Evolutionary conservation across 2,888 invertebrate genomes (phyloP).

Genomic region (Cacoxenus indagator): DNA sequence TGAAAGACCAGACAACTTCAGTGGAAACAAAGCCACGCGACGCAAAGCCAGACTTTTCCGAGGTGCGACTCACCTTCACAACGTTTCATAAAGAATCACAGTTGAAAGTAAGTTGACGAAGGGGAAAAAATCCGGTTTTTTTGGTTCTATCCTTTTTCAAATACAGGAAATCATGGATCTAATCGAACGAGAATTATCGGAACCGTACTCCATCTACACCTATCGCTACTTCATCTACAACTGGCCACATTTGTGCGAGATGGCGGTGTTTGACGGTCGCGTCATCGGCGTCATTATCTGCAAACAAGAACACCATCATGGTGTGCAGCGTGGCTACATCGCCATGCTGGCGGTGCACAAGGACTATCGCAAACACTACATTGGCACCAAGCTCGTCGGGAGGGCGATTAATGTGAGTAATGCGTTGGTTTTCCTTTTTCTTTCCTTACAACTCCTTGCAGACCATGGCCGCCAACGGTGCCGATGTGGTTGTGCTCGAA

Average conservation of each 20-base stretch:
- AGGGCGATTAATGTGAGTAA: conserved; percentile 37
- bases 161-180: conserved; percentile 24
- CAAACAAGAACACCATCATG: conserved; percentile 30
- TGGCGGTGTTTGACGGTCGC: conserved; percentile 40
- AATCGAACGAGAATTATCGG: conserved; percentile 44
- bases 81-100: not conserved
- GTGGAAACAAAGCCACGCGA: too few relatives aligned
- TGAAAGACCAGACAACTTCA: too few relatives aligned
- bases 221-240: conserved; percentile 55
- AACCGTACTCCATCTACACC: conserved; percentile 54
- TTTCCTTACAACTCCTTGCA: conserved; percentile 64
- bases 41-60: not conserved
- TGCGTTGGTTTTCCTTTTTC: not conserved
- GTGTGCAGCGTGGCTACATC: conserved; percentile 40
- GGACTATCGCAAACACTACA: conserved; percentile 39
- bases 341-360: conserved; percentile 53
- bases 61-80: not conserved
- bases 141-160: not conserved
- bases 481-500: conserved; percentile 97
- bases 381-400: conserved; percentile 42
- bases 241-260: conserved; percentile 48
- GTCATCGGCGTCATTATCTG: conserved; percentile 53
- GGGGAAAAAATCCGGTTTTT: not conserved
- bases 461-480: conserved; percentile 94
- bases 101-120: not conserved